These are phyloP conservation scores for Gambusia affinis DNA, from an alignment of 2,113 vertebrate genomes.

Conservation along the genomic window DNA sequence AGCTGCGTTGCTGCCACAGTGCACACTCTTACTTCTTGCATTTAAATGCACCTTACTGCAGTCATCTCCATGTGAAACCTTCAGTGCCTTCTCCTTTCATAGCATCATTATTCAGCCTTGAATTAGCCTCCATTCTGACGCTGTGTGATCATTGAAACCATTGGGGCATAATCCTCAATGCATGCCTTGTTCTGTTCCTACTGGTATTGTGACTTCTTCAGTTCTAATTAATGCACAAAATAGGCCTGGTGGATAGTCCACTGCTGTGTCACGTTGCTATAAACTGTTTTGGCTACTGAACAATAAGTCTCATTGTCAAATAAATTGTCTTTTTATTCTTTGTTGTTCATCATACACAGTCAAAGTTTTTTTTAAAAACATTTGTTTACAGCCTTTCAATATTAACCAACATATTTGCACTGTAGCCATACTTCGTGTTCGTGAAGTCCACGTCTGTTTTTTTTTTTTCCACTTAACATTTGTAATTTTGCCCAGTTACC, in stretches of 20 bases:
- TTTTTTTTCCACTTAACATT: neutral
- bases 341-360: neutral
- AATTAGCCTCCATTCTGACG: conserved; percentile 57
- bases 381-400: neutral
- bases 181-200: conserved; percentile 72
- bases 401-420: conserved; percentile 1
- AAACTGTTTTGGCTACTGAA: conserved; percentile 57
- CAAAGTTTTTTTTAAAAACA: neutral
- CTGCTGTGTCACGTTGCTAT: conserved; percentile 51
- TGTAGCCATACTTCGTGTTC: neutral
- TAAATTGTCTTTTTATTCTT: neutral
- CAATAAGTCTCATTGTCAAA: conserved; percentile 33
- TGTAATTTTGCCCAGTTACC: conserved; percentile 24
- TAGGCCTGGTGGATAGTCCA: conserved; percentile 44
- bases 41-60: conserved; percentile 30
- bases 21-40: conserved; percentile 6
- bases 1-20: conserved; percentile 5
- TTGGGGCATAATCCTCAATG: conserved; percentile 62
- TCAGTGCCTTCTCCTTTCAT: conserved; percentile 65
- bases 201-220: conserved; percentile 63
- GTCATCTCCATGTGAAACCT: conserved; percentile 28
- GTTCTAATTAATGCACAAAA: conserved; percentile 68
- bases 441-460: neutral
- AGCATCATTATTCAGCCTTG: conserved; percentile 65
- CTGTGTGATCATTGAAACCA: conserved; percentile 64